A percentile compares a stretch with the other conserved stretches of the same genome.
phyloP scores from a whole-genome alignment of 2,797 vertebrate species.

The Chrysolophus pictus region DNA sequence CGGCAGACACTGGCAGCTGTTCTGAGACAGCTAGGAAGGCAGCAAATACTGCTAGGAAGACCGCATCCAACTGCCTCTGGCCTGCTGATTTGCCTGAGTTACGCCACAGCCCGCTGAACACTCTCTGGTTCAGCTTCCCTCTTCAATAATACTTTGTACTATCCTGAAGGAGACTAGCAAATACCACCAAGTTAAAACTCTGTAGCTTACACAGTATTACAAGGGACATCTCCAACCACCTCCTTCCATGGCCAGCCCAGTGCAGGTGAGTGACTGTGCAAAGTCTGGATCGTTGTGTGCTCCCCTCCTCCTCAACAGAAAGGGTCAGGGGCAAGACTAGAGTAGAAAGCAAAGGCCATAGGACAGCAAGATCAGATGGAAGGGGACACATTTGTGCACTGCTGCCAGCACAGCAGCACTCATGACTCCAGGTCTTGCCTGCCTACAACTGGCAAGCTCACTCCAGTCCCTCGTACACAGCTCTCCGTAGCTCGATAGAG shows the following conservation, averaged over 20 bases:
- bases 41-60: not conserved
- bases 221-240: not conserved
- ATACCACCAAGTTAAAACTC: not conserved
- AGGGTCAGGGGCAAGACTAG: not conserved
- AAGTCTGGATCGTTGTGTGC: not conserved
- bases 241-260: not conserved
- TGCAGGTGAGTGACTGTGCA: conserved; percentile 5
- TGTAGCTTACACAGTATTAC: not conserved
- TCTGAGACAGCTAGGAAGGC: not conserved
- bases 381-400: not conserved
- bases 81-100: not conserved
- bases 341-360: conserved; percentile 33
- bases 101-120: not conserved
- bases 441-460: not conserved
- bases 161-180: not conserved
- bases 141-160: not conserved
- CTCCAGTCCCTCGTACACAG: conserved; percentile 50
- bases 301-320: conserved; percentile 15
- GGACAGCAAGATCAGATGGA: not conserved
- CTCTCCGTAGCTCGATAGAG: conserved; percentile 85
- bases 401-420: not conserved
- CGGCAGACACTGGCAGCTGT: conserved; percentile 7
- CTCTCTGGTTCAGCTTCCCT: not conserved
- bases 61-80: not conserved
- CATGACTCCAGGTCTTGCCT: not conserved